phyloP scores from a whole-genome alignment of 2,797 vertebrate genomes.

The Falco cherrug region DNA sequence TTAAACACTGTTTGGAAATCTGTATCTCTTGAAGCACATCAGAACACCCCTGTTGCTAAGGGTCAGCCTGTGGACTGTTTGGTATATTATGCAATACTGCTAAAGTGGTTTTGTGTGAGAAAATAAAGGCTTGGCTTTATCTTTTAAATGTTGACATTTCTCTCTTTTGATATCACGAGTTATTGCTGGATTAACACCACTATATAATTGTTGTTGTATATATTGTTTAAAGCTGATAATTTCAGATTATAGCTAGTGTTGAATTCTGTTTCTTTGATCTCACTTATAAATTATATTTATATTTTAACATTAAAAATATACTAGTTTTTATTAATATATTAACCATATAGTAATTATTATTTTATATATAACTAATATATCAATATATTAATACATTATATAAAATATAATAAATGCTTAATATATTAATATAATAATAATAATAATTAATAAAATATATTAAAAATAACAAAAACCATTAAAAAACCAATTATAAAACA shows the following conservation, averaged over 20 bases:
- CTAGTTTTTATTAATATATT: too few relatives aligned
- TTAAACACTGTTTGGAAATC: not conserved
- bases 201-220: not conserved
- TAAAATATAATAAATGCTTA: too few relatives aligned
- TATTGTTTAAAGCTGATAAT: not conserved
- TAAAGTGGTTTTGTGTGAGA: not conserved
- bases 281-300: too few relatives aligned
- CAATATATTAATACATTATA: too few relatives aligned
- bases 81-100: not conserved
- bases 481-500: not conserved
- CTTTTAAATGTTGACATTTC: not conserved
- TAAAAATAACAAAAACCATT: too few relatives aligned
- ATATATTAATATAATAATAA: too few relatives aligned
- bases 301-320: too few relatives aligned
- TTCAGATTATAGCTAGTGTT: not conserved
- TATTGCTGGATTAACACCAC: not conserved
- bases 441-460: too few relatives aligned
- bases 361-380: too few relatives aligned
- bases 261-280: not conserved
- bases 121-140: not conserved
- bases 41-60: not conserved
- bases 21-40: not conserved
- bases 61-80: not conserved
- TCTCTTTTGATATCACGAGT: not conserved
- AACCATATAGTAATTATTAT: too few relatives aligned